Evolutionary conservation across 1,140 invertebrate genomes (phyloP).

Genomic region (Ostrea denselamellosa): DNA sequence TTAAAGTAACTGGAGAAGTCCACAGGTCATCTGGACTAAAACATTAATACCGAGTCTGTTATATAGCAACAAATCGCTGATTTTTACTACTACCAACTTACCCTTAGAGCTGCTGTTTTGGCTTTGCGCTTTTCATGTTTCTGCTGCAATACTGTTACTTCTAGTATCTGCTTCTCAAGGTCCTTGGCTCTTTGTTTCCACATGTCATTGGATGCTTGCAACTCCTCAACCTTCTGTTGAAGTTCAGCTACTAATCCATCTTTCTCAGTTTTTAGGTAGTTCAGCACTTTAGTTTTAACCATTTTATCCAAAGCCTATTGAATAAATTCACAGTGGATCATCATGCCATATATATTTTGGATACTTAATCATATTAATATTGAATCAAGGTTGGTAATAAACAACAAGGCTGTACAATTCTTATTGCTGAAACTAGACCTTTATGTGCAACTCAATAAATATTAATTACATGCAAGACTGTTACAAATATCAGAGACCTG

Average conservation of each 20-base stretch:
- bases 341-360: too few relatives aligned
- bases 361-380: too few relatives aligned
- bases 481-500: too few relatives aligned
- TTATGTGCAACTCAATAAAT: too few relatives aligned
- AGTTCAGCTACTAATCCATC: slow-evolving; percentile 54
- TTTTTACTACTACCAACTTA: slow-evolving; percentile 42
- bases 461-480: too few relatives aligned
- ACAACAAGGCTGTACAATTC: too few relatives aligned
- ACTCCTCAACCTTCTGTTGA: slow-evolving; percentile 81
- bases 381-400: too few relatives aligned
- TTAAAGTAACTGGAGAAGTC: too few relatives aligned
- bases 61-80: too few relatives aligned
- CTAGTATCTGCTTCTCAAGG: slow-evolving; percentile 65
- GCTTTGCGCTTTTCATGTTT: slow-evolving; percentile 68
- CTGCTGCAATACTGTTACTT: slow-evolving; percentile 65
- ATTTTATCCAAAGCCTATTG: slow-evolving; percentile 60
- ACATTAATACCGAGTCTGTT: too few relatives aligned
- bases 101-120: slow-evolving; percentile 64
- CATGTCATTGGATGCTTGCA: slow-evolving; percentile 59
- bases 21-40: too few relatives aligned
- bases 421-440: too few relatives aligned
- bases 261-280: slow-evolving; percentile 56
- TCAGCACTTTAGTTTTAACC: slow-evolving; percentile 58
- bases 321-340: neutral
- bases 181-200: slow-evolving; percentile 70